Conservation (phyloP, 2,113 vertebrate genomes). For the Elephantulus edwardii region DNA sequence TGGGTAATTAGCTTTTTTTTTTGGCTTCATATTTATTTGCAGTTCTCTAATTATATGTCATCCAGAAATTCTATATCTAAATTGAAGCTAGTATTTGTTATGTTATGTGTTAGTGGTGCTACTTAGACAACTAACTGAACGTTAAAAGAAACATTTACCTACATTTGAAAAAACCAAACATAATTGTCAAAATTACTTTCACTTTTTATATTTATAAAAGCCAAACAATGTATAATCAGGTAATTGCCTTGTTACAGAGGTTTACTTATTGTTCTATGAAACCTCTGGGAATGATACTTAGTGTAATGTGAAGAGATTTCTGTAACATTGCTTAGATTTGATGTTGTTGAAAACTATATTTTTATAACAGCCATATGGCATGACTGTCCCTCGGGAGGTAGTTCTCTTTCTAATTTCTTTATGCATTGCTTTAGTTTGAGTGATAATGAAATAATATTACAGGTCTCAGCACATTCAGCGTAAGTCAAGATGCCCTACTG, state of each 20-base stretch:
- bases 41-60: constrained; percentile 73
- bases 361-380: constrained; percentile 41
- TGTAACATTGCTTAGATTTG: not conserved
- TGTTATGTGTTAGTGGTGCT: constrained; percentile 51
- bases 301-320: constrained; percentile 27
- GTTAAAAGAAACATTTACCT: constrained; percentile 56
- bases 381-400: constrained; percentile 9
- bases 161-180: constrained; percentile 63
- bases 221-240: constrained; percentile 16
- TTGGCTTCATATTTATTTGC: constrained; percentile 36
- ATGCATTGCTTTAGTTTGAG: constrained; percentile 24
- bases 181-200: constrained; percentile 27
- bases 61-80: constrained; percentile 67
- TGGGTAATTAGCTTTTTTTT: constrained; percentile 53
- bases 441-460: constrained; percentile 57
- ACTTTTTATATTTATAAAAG: not conserved
- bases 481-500: constrained; percentile 56
- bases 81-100: constrained; percentile 64
- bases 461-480: constrained; percentile 1
- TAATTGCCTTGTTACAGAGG: constrained; percentile 27
- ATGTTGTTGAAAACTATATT: constrained; percentile 16
- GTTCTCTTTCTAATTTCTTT: constrained; percentile 21
- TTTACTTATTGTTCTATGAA: constrained; percentile 69
- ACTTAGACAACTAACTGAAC: constrained; percentile 30
- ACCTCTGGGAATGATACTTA: constrained; percentile 63